phyloP scores from a whole-genome alignment of 2,113 vertebrate species.

The Syngnathoides biaculeatus region DNA sequence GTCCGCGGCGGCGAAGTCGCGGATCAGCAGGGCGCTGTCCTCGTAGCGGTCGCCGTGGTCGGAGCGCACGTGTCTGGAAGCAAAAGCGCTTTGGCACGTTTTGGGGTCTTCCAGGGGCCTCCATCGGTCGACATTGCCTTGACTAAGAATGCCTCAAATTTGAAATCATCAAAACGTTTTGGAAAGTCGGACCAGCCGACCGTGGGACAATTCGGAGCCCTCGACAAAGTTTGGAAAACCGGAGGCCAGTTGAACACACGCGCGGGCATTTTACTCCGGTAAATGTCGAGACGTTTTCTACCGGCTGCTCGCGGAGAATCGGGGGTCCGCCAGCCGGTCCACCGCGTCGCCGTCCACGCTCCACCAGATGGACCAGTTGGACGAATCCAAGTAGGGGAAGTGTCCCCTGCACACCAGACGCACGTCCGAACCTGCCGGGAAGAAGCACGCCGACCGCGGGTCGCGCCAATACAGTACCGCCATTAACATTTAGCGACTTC shows the following conservation, averaged over 20 bases:
- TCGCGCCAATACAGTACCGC: too few relatives aligned
- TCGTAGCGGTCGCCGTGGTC: constrained; percentile 10
- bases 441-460: constrained; percentile 10
- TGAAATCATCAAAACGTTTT: too few relatives aligned
- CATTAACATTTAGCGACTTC: too few relatives aligned
- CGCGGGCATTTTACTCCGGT: too few relatives aligned
- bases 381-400: constrained; percentile 72
- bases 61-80: not conserved
- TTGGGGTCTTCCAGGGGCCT: too few relatives aligned
- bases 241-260: too few relatives aligned
- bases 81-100: too few relatives aligned
- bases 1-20: constrained; percentile 41
- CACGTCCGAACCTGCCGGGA: constrained; percentile 38
- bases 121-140: too few relatives aligned
- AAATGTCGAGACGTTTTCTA: not conserved
- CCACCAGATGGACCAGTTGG: constrained; percentile 83
- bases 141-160: too few relatives aligned
- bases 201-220: too few relatives aligned
- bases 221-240: too few relatives aligned
- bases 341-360: constrained; percentile 80
- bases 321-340: constrained; percentile 64
- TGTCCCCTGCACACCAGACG: constrained; percentile 69
- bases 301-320: constrained; percentile 54
- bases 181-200: too few relatives aligned
- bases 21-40: constrained; percentile 42